Conservation (phyloP, 2,888 invertebrate species). For the Folsomia manolachei region DNA sequence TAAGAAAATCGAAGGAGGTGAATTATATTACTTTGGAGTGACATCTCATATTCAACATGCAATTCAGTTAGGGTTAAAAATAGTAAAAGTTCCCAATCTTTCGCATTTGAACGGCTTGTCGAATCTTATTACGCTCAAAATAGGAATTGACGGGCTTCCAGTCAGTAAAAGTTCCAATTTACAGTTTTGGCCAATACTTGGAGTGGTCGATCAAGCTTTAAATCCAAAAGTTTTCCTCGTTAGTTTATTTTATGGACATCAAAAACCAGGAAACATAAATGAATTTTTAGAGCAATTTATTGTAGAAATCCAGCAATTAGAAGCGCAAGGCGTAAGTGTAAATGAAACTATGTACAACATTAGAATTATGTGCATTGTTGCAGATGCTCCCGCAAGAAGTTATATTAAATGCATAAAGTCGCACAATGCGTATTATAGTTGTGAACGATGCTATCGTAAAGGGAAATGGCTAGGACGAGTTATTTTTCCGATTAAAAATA, state of each 20-base stretch:
- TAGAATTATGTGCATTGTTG: slow-evolving; percentile 1
- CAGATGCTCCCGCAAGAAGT: slow-evolving; percentile 17
- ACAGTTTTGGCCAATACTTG: slow-evolving; percentile 32
- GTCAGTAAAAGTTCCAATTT: slow-evolving; percentile 19
- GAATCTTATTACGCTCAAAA: background rate
- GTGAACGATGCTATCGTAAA: slow-evolving; percentile 23
- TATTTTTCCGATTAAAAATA: slow-evolving; percentile 3
- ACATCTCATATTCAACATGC: too few relatives aligned
- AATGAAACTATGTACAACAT: slow-evolving; percentile 4
- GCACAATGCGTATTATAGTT: slow-evolving; percentile 29
- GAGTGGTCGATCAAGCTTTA: background rate
- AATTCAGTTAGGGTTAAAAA: background rate
- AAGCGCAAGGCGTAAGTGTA: slow-evolving; percentile 11
- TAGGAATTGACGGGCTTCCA: slow-evolving; percentile 31
- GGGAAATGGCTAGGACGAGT: slow-evolving; percentile 18
- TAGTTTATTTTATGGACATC: slow-evolving; percentile 14
- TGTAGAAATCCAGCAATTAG: slow-evolving; percentile 11
- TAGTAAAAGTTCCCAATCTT: background rate
- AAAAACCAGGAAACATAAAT: slow-evolving; percentile 13
- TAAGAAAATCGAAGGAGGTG: background rate
- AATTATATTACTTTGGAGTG: slow-evolving; percentile 11
- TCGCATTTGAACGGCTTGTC: background rate
- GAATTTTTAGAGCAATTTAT: slow-evolving; percentile 24
- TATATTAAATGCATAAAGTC: slow-evolving; percentile 5
- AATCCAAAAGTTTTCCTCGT: background rate